Evolutionary conservation across 1,140 invertebrate genomes (phyloP), one percentile per base, ranked within the genome.

Genomic region (Pseudoatta argentina): DNA sequence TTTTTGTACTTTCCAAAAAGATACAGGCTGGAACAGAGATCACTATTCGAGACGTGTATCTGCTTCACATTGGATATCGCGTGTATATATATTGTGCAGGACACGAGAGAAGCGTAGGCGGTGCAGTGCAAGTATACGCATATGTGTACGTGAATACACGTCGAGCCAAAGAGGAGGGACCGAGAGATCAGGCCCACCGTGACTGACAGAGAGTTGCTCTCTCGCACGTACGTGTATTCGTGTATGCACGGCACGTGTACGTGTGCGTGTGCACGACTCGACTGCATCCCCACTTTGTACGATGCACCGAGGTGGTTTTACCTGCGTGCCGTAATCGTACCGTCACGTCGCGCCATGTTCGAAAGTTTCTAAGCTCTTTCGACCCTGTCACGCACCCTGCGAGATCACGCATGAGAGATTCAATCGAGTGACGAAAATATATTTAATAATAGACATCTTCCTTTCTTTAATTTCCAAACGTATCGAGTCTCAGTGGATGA

Each of bases 231-330:
- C 53, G 8, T 71, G n/a, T 51, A 24, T 1, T 30, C 61, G 24
- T 27, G 1, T n/a, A 16, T 12, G 10, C 18, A 83, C 61, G 53
- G 12, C 12, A 51, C 48, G 14, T 12, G 0, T 44, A 44, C 30
- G 16, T 53, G 16, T 59, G 8, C 44, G 1, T n/a, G n/a, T 12
- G n/a, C 14, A 83, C 69, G 59, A 53, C 44, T 1, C 27, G 24
- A 21, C 16, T 64, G 59, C 53, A 78, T 66, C 14, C 24, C 39
- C 27, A 53, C 44, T 30, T 27, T 3, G 8, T 21, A n/a, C 57
- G 69, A 24, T 76, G 12, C 59, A 8, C 21, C 44, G 61, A 64
- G 64, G 57, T 63, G 76, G 61, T 71, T n/a, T 34, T 85, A 87
- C 63, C 53, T 14, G 34, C 2, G 27, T 21, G 51, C 16, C 75